A percentile compares a stretch with the other conserved stretches of the same genome.
Conservation (phyloP, 2,113 vertebrate species). For the Raphicerus campestris region DNA sequence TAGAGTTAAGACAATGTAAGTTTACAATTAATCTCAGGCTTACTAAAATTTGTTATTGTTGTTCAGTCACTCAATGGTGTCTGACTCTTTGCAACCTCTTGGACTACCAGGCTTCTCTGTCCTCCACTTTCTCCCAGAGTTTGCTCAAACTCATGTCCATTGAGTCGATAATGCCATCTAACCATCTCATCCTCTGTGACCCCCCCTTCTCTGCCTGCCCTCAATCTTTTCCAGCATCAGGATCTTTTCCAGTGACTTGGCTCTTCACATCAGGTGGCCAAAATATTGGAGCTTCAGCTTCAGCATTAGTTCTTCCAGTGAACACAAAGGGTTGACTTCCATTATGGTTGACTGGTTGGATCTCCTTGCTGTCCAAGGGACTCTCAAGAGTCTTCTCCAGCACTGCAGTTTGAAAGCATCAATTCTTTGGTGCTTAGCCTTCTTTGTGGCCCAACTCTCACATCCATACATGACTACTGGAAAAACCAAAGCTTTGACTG, state of each 20-base stretch:
- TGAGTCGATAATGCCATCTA: background rate
- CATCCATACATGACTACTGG: background rate
- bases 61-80: background rate
- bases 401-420: background rate
- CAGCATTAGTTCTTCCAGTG: background rate
- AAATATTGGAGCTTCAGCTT: background rate
- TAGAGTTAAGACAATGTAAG: background rate
- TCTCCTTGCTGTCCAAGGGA: background rate
- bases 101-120: background rate
- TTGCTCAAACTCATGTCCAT: background rate
- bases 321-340: background rate
- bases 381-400: background rate
- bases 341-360: background rate
- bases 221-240: background rate
- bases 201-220: background rate
- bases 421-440: background rate
- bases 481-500: background rate
- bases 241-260: background rate
- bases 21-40: background rate
- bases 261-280: background rate
- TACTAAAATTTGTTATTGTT: background rate
- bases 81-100: background rate
- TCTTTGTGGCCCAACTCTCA: background rate
- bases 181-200: background rate
- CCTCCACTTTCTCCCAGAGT: background rate